phyloP scores from a whole-genome alignment of 2,113 vertebrate genomes.

The Microtus pennsylvanicus region DNA sequence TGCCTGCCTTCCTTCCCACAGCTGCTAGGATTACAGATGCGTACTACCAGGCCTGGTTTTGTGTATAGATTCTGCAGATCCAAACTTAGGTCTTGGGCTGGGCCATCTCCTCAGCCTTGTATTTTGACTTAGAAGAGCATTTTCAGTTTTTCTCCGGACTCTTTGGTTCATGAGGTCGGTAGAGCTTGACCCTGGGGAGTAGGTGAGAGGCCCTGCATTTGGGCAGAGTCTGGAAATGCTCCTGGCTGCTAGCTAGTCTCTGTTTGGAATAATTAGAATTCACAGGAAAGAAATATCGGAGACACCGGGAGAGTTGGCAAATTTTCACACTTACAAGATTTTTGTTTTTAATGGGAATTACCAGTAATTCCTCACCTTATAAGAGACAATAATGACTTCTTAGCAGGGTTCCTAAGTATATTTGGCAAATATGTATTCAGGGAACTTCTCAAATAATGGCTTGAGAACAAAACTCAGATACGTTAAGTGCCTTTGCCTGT shows the following conservation, averaged over 20 bases:
- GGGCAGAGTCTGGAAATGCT: background rate
- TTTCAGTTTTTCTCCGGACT: background rate
- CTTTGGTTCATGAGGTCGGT: background rate
- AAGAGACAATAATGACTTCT: conserved; percentile 7
- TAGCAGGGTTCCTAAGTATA: conserved; percentile 26
- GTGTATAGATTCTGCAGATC: background rate
- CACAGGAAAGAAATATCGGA: conserved; percentile 19
- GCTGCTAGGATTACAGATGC: background rate
- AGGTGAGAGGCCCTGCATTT: background rate
- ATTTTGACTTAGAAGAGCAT: background rate
- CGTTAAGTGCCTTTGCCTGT: background rate
- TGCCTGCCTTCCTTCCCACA: background rate
- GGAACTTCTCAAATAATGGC: conserved; percentile 35
- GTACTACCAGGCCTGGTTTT: background rate
- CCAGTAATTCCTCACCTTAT: conserved; percentile 46
- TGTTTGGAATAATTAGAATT: background rate
- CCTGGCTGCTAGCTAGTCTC: background rate
- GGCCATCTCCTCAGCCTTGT: background rate
- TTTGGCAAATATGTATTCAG: conserved; percentile 62
- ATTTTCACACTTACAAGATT: conserved; percentile 30
- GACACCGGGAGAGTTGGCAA: conserved; percentile 22
- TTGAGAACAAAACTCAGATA: background rate
- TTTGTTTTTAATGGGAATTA: conserved; percentile 59
- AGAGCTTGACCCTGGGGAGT: background rate
- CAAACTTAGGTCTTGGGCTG: background rate